phyloP scores from a whole-genome alignment of 2,113 vertebrate species.

The Ammodytes marinus region DNA sequence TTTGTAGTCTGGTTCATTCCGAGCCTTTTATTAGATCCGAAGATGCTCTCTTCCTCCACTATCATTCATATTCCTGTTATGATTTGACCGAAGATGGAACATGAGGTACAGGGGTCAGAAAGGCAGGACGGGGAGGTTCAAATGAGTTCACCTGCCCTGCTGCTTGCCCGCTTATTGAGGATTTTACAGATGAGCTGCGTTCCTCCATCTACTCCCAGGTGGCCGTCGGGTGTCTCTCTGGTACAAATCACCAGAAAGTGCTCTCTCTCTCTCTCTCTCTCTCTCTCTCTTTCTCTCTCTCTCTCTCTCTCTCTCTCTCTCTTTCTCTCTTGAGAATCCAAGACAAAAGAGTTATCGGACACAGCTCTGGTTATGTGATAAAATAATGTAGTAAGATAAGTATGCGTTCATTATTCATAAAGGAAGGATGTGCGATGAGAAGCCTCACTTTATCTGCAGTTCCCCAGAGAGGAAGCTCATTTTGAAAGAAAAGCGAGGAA shows the following conservation, averaged over 20 bases:
- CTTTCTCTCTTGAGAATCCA: background rate
- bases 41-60: background rate
- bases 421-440: background rate
- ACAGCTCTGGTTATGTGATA: background rate
- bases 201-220: constrained; percentile 4
- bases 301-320: no score
- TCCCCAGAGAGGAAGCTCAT: background rate
- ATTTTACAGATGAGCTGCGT: constrained; percentile 20
- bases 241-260: background rate
- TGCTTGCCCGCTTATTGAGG: constrained; percentile 30
- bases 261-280: background rate
- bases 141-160: constrained; percentile 21
- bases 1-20: background rate
- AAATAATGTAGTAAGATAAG: background rate
- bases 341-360: background rate
- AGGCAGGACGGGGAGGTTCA: constrained; percentile 3
- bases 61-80: background rate
- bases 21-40: background rate
- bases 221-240: background rate
- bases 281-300: no score
- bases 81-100: constrained; percentile 14
- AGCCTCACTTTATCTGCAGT: background rate
- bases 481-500: background rate
- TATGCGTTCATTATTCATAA: constrained; percentile 3
- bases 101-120: background rate